phyloP scores from a whole-genome alignment of 1,140 invertebrate species.

The Atopsyche davidsoni region DNA sequence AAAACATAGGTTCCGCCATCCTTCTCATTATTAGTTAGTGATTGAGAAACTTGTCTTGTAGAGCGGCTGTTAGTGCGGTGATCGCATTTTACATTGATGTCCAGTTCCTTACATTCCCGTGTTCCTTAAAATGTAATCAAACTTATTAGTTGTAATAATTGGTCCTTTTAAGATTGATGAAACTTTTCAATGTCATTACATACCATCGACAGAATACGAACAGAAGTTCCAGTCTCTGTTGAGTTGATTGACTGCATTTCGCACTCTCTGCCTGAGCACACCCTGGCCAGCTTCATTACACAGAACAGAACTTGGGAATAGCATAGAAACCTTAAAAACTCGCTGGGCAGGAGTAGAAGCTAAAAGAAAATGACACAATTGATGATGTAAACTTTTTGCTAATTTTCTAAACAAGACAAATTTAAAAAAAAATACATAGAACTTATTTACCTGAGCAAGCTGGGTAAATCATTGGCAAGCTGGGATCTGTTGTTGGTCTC shows the following conservation, averaged over 20 bases:
- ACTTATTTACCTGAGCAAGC: slow-evolving; percentile 75
- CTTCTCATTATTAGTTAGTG: slow-evolving; percentile 49
- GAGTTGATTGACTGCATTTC: slow-evolving; percentile 78
- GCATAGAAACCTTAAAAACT: slow-evolving; percentile 87
- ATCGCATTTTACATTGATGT: slow-evolving; percentile 86
- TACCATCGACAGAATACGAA: slow-evolving; percentile 78
- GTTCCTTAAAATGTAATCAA: slow-evolving; percentile 35
- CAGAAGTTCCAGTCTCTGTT: slow-evolving; percentile 94
- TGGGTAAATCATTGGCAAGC: slow-evolving; percentile 76
- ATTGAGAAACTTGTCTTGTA: slow-evolving; percentile 50
- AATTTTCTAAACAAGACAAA: background rate
- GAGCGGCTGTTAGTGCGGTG: slow-evolving; percentile 59
- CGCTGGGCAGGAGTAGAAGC: slow-evolving; percentile 79
- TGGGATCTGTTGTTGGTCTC: slow-evolving; percentile 78
- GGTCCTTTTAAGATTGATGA: background rate
- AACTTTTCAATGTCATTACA: slow-evolving; percentile 14
- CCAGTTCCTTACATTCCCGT: slow-evolving; percentile 78
- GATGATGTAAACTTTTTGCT: slow-evolving; percentile 4
- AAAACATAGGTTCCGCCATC: slow-evolving; percentile 72
- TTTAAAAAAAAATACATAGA: slow-evolving; percentile 4
- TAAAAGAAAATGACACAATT: no score
- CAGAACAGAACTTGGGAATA: slow-evolving; percentile 87
- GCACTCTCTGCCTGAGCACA: slow-evolving; percentile 80
- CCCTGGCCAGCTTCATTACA: slow-evolving; percentile 92
- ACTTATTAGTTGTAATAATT: slow-evolving; percentile 5